A percentile compares a stretch with the other conserved stretches of the same genome.
Evolutionary conservation across 2,888 invertebrate species (phyloP).

Genomic region (Patella pellucida): DNA sequence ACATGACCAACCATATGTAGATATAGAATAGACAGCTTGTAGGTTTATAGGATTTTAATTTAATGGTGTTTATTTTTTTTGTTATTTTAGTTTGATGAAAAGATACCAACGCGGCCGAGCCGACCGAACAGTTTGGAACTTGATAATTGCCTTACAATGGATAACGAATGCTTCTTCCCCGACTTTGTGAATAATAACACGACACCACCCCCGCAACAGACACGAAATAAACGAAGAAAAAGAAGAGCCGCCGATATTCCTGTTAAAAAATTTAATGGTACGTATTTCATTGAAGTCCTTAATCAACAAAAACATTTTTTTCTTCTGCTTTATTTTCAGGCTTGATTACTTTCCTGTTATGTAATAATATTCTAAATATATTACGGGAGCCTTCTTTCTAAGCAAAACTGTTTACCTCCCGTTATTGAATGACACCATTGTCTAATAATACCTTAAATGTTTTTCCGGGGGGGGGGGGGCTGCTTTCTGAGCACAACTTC

Average conservation of each 20-base stretch:
- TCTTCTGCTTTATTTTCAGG: background rate
- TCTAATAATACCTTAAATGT: too few relatives aligned
- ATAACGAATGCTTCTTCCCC: constrained; percentile 51
- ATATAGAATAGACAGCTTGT: too few relatives aligned
- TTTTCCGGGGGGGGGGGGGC: too few relatives aligned
- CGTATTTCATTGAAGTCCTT: constrained; percentile 15
- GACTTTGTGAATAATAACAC: constrained; percentile 44
- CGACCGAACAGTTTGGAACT: constrained; percentile 59
- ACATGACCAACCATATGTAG: too few relatives aligned
- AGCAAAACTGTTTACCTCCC: too few relatives aligned
- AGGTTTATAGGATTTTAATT: background rate
- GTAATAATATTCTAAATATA: too few relatives aligned
- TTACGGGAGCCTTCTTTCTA: too few relatives aligned
- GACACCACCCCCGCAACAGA: constrained; percentile 27
- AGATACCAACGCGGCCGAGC: constrained; percentile 42
- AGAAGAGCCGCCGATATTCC: constrained; percentile 60
- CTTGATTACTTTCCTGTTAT: background rate
- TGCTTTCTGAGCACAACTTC: too few relatives aligned
- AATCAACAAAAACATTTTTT: background rate
- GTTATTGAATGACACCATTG: too few relatives aligned
- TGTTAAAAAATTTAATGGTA: constrained; percentile 64
- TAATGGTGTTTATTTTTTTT: constrained; percentile 14
- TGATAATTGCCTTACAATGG: constrained; percentile 58
- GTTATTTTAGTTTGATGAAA: constrained; percentile 55
- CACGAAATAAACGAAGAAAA: constrained; percentile 55